phyloP scores from a whole-genome alignment of 1,140 invertebrate genomes.

The Drosophila baimaii region DNA sequence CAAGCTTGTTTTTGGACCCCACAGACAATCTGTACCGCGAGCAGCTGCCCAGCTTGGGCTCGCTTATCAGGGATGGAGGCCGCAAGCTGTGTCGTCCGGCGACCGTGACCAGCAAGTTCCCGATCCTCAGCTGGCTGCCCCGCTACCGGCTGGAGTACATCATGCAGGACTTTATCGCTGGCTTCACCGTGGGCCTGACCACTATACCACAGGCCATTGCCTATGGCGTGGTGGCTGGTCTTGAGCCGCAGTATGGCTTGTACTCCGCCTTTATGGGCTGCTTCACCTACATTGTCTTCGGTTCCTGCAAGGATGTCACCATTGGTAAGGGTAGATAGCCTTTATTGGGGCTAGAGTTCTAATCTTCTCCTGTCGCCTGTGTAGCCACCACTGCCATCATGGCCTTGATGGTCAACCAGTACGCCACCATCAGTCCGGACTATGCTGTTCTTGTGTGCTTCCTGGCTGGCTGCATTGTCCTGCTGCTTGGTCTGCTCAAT shows the following conservation, averaged over 20 bases:
- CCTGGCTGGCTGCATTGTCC: constrained; percentile 90
- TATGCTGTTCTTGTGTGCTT: constrained; percentile 93
- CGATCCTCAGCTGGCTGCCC: constrained; percentile 88
- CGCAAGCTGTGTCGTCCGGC: constrained; percentile 83
- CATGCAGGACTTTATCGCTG: constrained; percentile 90
- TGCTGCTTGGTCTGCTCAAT: constrained; percentile 91
- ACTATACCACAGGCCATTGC: constrained; percentile 95
- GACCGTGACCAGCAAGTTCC: constrained; percentile 86
- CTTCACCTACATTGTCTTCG: constrained; percentile 93
- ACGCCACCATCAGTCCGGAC: constrained; percentile 87
- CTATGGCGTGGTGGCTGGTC: constrained; percentile 91
- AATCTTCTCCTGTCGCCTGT: not conserved
- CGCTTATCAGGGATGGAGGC: constrained; percentile 54
- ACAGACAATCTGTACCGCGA: constrained; percentile 74
- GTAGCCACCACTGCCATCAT: constrained; percentile 92
- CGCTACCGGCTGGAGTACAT: constrained; percentile 87
- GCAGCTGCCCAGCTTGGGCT: constrained; percentile 61
- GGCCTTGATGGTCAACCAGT: constrained; percentile 90
- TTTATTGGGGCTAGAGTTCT: not conserved
- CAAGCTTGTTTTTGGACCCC: not conserved
- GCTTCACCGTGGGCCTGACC: constrained; percentile 93
- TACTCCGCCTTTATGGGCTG: constrained; percentile 95
- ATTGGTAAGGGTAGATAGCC: constrained; percentile 85
- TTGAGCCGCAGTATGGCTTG: constrained; percentile 86
- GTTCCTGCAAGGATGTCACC: constrained; percentile 94